phyloP scores from a whole-genome alignment of 2,113 vertebrate genomes.

The Pelodiscus sinensis region DNA sequence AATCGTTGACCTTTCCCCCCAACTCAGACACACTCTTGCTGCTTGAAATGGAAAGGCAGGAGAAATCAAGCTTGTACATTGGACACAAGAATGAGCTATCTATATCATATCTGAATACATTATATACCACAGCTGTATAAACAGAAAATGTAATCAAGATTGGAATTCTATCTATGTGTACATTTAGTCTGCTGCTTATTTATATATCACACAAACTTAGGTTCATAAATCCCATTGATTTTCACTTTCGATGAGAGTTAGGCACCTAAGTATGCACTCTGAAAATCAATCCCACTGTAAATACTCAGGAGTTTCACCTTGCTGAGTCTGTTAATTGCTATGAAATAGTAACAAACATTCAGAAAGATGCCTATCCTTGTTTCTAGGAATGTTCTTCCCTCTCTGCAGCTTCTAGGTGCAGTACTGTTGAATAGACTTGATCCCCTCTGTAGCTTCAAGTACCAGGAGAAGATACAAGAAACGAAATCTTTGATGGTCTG shows the following conservation, averaged over 20 bases:
- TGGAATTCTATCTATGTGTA: background rate
- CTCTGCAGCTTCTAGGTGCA: background rate
- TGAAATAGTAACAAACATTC: background rate
- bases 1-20: background rate
- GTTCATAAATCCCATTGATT: background rate
- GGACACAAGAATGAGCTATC: background rate
- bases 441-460: background rate
- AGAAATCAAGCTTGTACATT: background rate
- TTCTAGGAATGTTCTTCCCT: background rate
- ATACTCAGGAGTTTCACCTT: background rate
- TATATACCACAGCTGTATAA: background rate
- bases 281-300: background rate
- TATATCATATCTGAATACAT: background rate
- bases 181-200: background rate
- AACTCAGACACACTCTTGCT: background rate
- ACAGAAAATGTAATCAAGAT: background rate
- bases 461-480: background rate
- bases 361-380: background rate
- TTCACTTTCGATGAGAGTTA: background rate
- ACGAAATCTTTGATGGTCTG: constrained; percentile 1
- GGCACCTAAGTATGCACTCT: background rate
- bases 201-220: background rate
- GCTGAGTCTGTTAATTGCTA: background rate
- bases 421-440: background rate
- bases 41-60: background rate